Conservation (phyloP, 2,797 vertebrate genomes). For the Spheniscus humboldti region DNA sequence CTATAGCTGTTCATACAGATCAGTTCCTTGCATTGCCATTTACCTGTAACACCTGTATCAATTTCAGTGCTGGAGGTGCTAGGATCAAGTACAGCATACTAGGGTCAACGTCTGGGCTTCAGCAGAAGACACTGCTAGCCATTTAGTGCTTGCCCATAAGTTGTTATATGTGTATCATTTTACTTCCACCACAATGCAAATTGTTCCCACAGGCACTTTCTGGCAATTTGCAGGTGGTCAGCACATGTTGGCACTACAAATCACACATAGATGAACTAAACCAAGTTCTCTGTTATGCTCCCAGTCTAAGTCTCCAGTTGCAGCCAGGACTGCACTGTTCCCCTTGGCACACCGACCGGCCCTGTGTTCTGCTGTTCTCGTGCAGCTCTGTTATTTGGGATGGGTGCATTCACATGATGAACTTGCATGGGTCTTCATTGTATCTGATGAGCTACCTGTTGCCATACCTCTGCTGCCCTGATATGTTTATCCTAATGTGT, state of each 20-base stretch:
- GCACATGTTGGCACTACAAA: not conserved
- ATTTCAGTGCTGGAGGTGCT: not conserved
- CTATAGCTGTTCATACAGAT: not conserved
- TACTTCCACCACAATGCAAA: not conserved
- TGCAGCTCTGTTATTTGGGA: not conserved
- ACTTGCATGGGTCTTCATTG: not conserved
- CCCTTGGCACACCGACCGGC: accelerated
- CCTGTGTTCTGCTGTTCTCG: not conserved
- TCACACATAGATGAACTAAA: not conserved
- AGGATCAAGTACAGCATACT: not conserved
- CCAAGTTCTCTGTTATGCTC: not conserved
- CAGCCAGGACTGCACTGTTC: not conserved
- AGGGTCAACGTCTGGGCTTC: not conserved
- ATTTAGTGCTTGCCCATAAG: not conserved
- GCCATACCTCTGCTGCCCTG: not conserved
- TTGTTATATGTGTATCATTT: not conserved
- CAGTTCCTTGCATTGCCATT: not conserved
- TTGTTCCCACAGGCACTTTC: not conserved
- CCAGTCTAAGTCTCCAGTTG: not conserved
- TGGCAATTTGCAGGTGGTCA: not conserved
- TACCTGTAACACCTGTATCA: not conserved
- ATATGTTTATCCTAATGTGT: not conserved
- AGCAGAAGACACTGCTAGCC: not conserved
- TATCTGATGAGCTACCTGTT: not conserved
- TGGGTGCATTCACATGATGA: not conserved